Base-by-base conservation (phyloP, 2,113 vertebrate species). In the Etheostoma spectabile region DNA sequence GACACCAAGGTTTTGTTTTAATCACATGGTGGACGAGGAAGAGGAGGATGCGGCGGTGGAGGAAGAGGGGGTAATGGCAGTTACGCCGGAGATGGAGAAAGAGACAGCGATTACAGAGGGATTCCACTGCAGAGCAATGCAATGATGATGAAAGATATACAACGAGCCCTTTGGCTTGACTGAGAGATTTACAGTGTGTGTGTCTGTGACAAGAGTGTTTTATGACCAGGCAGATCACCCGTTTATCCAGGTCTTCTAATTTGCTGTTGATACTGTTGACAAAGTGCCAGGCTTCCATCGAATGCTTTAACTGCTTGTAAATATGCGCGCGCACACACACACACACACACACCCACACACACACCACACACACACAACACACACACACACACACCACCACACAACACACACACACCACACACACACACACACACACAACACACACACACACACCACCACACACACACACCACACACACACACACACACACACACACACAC, bases 1-100 rank as follows among this genome's bases (percentile, higher is more conserved):
- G 74, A 75, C 53, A 77, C 74, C 46, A 46, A 48, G 64, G 60
- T n/a, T 65, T 83, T 76, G 83, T 73, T 82, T 68, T 77, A 88
- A 80, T 90, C 86, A 83, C 78, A 73, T 69, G 79, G 76, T 79
- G 53, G 75, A 27, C 30, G 48, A 56, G 51, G 55, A 64, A 11
- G 22, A 49, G 4, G 16, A 38, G 42, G 62, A 66, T 21, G 51
- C 49, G n/a, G 33, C 30, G 55, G 56, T 24, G 57, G 55, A 48
- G 19, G 24, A 52, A 24, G 67, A 38, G 21, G 30, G 48, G 5
- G 13, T 52, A 33, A 59, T 53, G 57, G 48, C 1, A 12, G 63
- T 70, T 55, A 63, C 59, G 69, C 21, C 24, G 4, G 67, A 77
- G 61, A 35, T 12, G 10, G 55, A 63, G 59, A 65, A 48, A 49